Evolutionary conservation across 1,140 invertebrate species (phyloP), one percentile per base, ranked within the genome.

Genomic region (Amyelois transitella): DNA sequence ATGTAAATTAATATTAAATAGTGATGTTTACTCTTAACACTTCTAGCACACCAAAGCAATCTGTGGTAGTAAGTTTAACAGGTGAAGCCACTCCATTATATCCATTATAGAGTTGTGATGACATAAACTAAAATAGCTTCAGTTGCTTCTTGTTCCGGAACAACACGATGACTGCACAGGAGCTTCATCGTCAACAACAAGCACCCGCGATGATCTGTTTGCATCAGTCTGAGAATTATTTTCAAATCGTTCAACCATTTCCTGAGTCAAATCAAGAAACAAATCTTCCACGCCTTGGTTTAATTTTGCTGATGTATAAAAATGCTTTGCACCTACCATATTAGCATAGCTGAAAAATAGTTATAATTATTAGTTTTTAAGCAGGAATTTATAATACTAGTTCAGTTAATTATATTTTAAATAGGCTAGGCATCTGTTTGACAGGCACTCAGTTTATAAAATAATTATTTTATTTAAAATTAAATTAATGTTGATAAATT

Each of bases 211-310:
- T 22, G 71, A 58, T 18, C 64, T 56, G 53, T 44, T 65, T 0
- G 53, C 69, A 1, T 78, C 73, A 5, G 50, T 53, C 25, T 71
- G 72, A 10, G 71, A 51, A 20, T 69, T 75, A 18, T 74, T 64
- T 51, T 88, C 81, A 44, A 55, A 60, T 17, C 66, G 69, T 18
- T 81, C 75, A 12, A 80, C 60, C 82, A 89, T 81, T 22, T 81
- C 75, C 45, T 93, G 92, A 17, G 94, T 95, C 47, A 99, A 84
- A 63, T 96, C 93, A 43, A 98, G 78, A 84, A 99, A 99, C 76
- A 99, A 90, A 65, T 99, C 97, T 75, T 98, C 95, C 18, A 99
- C 96, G 20, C 96, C 96, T 82, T 94, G 91, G 81, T 99, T 99
- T 18, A 94, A 81, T 89, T 99, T 99, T 0, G 98, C 98, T 19